phyloP scores from a whole-genome alignment of 2,888 invertebrate species.

The Harmothoe impar region DNA sequence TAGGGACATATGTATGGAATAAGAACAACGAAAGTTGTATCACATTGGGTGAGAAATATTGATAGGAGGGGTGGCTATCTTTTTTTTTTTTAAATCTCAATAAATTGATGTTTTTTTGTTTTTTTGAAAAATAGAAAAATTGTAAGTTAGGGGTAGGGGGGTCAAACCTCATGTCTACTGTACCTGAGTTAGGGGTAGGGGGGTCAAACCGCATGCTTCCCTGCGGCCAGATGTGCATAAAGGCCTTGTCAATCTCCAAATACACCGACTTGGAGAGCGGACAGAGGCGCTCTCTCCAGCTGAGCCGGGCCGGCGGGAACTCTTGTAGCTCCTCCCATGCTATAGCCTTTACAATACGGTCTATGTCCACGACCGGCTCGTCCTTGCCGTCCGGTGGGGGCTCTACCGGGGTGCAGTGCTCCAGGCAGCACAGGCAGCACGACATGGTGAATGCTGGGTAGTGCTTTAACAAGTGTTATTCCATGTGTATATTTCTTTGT shows the following conservation, averaged over 20 bases:
- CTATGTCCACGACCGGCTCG: background rate
- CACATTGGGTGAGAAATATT: too few relatives aligned
- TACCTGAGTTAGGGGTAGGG: background rate
- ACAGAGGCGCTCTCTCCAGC: constrained; percentile 12
- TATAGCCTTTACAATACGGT: background rate
- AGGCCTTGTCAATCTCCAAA: constrained; percentile 16
- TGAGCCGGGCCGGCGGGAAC: background rate
- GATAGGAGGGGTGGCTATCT: too few relatives aligned
- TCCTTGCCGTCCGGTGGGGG: background rate
- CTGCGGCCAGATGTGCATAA: background rate
- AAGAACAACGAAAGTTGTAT: too few relatives aligned
- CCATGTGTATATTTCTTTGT: too few relatives aligned
- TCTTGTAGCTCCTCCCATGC: background rate
- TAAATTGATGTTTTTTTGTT: too few relatives aligned
- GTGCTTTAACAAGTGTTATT: too few relatives aligned
- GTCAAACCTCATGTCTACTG: too few relatives aligned
- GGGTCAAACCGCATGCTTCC: background rate
- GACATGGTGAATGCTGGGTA: too few relatives aligned
- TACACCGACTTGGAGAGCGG: background rate
- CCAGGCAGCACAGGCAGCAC: constrained; percentile 8
- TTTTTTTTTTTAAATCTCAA: too few relatives aligned
- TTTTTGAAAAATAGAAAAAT: too few relatives aligned
- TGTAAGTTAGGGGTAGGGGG: too few relatives aligned
- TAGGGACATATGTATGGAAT: too few relatives aligned
- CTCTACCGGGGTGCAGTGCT: background rate